Conservation (phyloP, 2,888 invertebrate genomes). For the Epirrhoe tristata region DNA sequence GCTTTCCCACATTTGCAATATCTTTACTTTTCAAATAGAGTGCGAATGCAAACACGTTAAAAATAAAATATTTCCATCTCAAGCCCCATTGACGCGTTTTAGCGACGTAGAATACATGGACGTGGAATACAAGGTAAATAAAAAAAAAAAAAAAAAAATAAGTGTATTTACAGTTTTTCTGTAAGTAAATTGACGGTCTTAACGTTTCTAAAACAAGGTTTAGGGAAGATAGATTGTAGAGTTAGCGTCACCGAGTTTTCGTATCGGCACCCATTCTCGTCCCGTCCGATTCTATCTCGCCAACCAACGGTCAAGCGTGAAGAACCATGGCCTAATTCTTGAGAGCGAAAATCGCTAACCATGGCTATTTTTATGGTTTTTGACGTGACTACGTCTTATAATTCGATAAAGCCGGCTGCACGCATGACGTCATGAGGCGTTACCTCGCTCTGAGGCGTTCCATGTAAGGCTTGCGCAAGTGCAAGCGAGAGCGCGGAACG, state of each 20-base stretch:
- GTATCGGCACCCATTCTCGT: conserved; percentile 17
- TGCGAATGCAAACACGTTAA: conserved; percentile 5
- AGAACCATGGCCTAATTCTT: background rate
- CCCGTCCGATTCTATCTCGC: conserved; percentile 19
- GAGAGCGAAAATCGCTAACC: background rate
- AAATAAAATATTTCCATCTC: conserved; percentile 25
- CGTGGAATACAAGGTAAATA: too few species aligned
- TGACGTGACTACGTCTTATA: too few species aligned
- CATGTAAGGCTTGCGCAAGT: too few species aligned
- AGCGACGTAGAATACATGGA: conserved; percentile 33
- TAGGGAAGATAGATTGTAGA: conserved; percentile 20
- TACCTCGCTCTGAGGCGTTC: too few species aligned
- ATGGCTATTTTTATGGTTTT: background rate
- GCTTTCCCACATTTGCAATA: background rate
- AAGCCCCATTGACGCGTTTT: conserved; percentile 34
- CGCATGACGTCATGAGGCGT: too few species aligned
- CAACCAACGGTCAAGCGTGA: conserved; percentile 11
- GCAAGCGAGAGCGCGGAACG: too few species aligned
- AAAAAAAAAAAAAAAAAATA: too few species aligned
- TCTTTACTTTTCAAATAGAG: background rate
- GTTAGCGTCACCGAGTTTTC: conserved; percentile 21
- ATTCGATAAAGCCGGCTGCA: too few species aligned
- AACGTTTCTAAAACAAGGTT: background rate
- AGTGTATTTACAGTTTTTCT: too few species aligned
- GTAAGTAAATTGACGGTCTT: too few species aligned